Percentiles rank a stretch among this genome's conserved stretches.
phyloP scores from a whole-genome alignment of 2,113 vertebrate genomes.

The Paradisaea rubra region DNA sequence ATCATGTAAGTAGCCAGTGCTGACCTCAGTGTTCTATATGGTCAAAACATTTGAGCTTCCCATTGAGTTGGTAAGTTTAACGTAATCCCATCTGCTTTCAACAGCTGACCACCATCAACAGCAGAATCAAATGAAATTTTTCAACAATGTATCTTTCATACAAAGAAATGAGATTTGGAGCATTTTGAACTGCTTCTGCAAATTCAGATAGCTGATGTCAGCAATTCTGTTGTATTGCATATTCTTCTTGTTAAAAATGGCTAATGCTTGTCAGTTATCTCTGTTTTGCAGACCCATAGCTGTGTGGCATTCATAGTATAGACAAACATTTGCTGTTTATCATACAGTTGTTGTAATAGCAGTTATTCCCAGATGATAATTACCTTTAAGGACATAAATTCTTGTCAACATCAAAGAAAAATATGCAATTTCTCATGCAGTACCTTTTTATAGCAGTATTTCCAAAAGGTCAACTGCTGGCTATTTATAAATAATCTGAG shows the following conservation, averaged over 20 bases:
- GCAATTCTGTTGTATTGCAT: neutral
- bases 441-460: neutral
- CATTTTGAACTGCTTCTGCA: neutral
- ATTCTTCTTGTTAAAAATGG: neutral
- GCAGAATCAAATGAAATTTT: neutral
- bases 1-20: neutral
- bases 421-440: neutral
- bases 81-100: neutral
- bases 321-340: neutral
- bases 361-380: neutral
- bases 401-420: neutral
- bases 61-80: neutral
- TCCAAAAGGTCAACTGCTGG: neutral
- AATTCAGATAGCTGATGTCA: neutral
- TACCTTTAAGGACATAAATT: neutral
- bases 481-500: neutral
- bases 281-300: neutral
- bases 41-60: neutral
- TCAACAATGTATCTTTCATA: neutral
- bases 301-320: neutral
- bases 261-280: neutral
- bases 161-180: neutral
- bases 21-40: neutral
- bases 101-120: neutral
- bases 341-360: neutral